Conservation (phyloP, 2,797 vertebrate genomes). For the Epinephelus coioides region DNA sequence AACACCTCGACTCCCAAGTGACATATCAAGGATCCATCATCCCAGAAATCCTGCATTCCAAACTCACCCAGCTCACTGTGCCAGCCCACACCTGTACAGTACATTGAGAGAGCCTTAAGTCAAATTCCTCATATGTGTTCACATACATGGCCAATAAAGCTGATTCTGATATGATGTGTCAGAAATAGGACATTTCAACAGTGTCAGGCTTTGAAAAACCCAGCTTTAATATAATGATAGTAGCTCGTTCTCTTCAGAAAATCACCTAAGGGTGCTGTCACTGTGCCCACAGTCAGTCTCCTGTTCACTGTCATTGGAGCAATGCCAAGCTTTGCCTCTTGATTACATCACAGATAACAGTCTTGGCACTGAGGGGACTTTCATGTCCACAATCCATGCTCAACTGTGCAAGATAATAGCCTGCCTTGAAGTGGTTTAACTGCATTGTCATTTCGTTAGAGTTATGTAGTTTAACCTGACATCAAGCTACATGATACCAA, state of each 20-base stretch:
- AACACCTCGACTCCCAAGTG: no score
- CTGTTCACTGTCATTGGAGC: conserved; percentile 36
- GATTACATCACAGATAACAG: conserved; percentile 73
- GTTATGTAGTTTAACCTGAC: conserved; percentile 19
- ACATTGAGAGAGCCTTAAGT: no score
- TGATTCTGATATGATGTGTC: background rate
- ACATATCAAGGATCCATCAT: no score
- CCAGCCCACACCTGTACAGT: no score
- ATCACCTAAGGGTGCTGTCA: conserved; percentile 32
- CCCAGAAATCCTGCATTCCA: no score
- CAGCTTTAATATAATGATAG: background rate
- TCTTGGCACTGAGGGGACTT: conserved; percentile 47
- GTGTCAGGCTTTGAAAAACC: conserved; percentile 2
- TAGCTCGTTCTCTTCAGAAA: conserved; percentile 12
- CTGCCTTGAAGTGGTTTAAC: conserved; percentile 38
- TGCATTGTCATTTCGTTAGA: conserved; percentile 1
- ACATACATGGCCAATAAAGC: background rate
- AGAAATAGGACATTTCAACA: background rate
- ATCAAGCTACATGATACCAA: background rate
- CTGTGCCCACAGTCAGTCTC: conserved; percentile 26
- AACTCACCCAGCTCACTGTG: no score
- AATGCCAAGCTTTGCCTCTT: conserved; percentile 50
- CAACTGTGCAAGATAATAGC: conserved; percentile 41
- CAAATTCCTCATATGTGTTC: background rate
- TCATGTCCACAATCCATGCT: conserved; percentile 47